Percentiles rank a stretch among this genome's conserved stretches.
These are phyloP conservation scores for Neocrepidodera transversa DNA, from an alignment of 2,888 invertebrate genomes.

Conservation along the genomic window DNA sequence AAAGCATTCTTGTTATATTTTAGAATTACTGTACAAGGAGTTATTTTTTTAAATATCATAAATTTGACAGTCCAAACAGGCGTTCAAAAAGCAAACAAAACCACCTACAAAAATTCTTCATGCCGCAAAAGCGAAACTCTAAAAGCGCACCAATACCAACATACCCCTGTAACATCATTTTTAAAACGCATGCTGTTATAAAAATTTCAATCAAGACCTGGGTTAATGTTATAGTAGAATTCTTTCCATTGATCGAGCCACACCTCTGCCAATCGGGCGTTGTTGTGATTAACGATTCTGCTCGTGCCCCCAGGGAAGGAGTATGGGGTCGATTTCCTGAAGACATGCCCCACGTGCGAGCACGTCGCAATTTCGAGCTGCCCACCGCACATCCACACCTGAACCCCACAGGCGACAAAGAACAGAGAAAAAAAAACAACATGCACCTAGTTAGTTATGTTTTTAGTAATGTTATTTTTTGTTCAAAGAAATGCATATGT, in stretches of 20 bases:
- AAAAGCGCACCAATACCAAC: not conserved
- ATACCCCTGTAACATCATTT: not conserved
- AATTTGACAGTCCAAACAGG: no score
- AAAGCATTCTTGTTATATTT: no score
- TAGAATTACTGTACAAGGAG: no score
- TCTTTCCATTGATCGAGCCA: conserved; percentile 99
- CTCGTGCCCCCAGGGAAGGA: conserved; percentile 98
- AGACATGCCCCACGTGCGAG: conserved; percentile 95
- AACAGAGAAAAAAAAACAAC: conserved; percentile 21
- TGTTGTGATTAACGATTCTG: conserved; percentile 98
- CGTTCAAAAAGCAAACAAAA: no score
- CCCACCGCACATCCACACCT: conserved; percentile 99
- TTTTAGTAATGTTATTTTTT: conserved; percentile 1
- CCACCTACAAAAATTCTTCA: not conserved
- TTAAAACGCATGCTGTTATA: conserved; percentile 36
- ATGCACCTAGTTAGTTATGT: conserved; percentile 33
- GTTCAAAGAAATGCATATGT: no score
- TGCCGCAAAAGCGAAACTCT: conserved; percentile 1
- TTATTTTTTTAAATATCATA: no score
- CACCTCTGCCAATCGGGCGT: conserved; percentile 96
- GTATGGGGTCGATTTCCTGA: conserved; percentile 97
- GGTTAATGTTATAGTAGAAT: conserved; percentile 98
- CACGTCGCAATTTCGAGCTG: conserved; percentile 93
- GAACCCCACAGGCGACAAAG: conserved; percentile 49
- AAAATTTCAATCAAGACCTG: conserved; percentile 69